These are phyloP conservation scores for Chrysotoxum bicinctum DNA, from an alignment of 2,888 invertebrate genomes.

Conservation along the genomic window DNA sequence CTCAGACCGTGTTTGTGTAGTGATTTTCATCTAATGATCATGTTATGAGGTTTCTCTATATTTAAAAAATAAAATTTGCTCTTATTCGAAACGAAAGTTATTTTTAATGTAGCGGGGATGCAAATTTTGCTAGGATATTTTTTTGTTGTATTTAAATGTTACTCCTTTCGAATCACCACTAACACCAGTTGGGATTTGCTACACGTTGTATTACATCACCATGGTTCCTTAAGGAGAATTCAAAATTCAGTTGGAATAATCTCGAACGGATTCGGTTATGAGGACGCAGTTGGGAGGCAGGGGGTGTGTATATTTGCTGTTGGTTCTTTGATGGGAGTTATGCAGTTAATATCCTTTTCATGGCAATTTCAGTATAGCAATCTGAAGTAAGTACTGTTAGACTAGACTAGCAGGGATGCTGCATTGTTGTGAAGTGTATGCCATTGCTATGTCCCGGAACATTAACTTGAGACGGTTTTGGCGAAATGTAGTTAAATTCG, in stretches of 20 bases:
- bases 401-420: slow-evolving; percentile 8
- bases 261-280: slow-evolving; percentile 16
- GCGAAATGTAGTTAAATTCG: slow-evolving; percentile 35
- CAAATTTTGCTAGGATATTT: not conserved
- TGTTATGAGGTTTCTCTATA: slow-evolving; percentile 25
- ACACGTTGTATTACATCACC: slow-evolving; percentile 10
- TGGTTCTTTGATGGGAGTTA: not conserved
- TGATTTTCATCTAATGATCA: slow-evolving; percentile 39
- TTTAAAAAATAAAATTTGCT: slow-evolving; percentile 38
- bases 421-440: slow-evolving; percentile 35
- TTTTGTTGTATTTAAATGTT: not conserved
- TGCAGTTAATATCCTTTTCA: slow-evolving; percentile 54
- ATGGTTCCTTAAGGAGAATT: not conserved
- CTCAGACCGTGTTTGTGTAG: not conserved
- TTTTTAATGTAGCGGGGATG: slow-evolving; percentile 40
- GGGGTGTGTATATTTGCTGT: slow-evolving; percentile 19
- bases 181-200: slow-evolving; percentile 13
- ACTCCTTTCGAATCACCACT: slow-evolving; percentile 16
- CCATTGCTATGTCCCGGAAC: slow-evolving; percentile 29
- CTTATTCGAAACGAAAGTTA: not conserved
- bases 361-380: slow-evolving; percentile 39
- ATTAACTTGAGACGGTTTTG: slow-evolving; percentile 45
- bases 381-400: not conserved
- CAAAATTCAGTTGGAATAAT: not conserved
- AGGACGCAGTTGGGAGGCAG: not conserved